phyloP scores from a whole-genome alignment of 1,140 invertebrate species.

The Brachionus plicatilis region DNA sequence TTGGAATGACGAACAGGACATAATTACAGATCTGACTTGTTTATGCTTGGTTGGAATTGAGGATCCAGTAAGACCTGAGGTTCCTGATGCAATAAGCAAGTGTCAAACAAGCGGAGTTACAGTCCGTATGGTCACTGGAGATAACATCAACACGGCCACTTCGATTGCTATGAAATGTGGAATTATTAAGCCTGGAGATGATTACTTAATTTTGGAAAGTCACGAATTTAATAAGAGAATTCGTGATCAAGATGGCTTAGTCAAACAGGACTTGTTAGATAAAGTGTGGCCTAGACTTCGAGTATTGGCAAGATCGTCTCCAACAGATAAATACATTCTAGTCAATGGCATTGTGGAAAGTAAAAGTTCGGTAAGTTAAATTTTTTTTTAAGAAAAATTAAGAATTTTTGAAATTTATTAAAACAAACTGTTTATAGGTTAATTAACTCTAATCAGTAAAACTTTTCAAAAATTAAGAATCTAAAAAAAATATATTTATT shows the following conservation, averaged over 20 bases:
- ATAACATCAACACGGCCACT: slow-evolving; percentile 38
- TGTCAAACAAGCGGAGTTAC: slow-evolving; percentile 37
- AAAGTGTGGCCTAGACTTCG: slow-evolving; percentile 43
- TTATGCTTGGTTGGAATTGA: slow-evolving; percentile 51
- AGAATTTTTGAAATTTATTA: neutral
- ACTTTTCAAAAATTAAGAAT: no score
- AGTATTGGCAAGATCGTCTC: slow-evolving; percentile 45
- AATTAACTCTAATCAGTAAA: neutral
- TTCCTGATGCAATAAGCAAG: slow-evolving; percentile 32
- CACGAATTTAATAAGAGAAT: slow-evolving; percentile 43
- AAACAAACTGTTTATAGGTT: neutral
- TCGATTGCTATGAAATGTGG: slow-evolving; percentile 40
- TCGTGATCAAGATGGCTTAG: slow-evolving; percentile 17
- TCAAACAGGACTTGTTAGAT: slow-evolving; percentile 15
- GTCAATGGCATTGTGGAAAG: slow-evolving; percentile 46
- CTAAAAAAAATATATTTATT: no score
- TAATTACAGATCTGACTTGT: slow-evolving; percentile 64
- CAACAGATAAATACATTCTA: slow-evolving; percentile 46
- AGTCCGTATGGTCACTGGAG: slow-evolving; percentile 38
- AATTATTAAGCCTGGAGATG: slow-evolving; percentile 23
- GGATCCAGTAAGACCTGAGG: slow-evolving; percentile 45
- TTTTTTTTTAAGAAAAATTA: neutral
- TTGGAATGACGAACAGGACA: slow-evolving; percentile 92
- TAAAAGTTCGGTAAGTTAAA: slow-evolving; percentile 59
- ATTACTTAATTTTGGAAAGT: slow-evolving; percentile 41